Percentiles rank a stretch among this genome's conserved stretches.
These are phyloP conservation scores for Calameuta filiformis DNA, from an alignment of 2,888 invertebrate species.

Conservation along the genomic window DNA sequence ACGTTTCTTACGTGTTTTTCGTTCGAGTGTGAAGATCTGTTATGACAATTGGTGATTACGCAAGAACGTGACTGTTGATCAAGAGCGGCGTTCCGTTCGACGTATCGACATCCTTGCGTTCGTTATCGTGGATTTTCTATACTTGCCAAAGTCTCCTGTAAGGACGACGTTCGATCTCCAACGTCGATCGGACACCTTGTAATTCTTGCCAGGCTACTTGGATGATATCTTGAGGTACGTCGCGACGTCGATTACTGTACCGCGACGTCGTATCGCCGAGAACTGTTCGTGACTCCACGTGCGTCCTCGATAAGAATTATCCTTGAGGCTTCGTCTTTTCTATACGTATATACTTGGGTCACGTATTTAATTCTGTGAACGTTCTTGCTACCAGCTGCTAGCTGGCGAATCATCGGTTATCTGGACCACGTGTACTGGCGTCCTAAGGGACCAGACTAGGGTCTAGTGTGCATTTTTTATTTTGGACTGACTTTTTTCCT, in stretches of 20 bases:
- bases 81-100: background rate
- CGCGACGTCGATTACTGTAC: background rate
- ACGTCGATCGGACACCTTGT: background rate
- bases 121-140: background rate
- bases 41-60: background rate
- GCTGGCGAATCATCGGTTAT: background rate
- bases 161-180: background rate
- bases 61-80: background rate
- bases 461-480: background rate
- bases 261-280: conserved; percentile 9
- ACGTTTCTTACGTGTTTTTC: background rate
- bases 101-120: background rate
- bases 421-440: background rate
- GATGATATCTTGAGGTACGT: background rate
- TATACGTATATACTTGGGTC: background rate
- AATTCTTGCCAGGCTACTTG: background rate
- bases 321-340: background rate
- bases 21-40: background rate
- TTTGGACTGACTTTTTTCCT: background rate
- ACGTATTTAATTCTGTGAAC: background rate
- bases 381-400: background rate
- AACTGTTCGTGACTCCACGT: conserved; percentile 34
- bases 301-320: conserved; percentile 34
- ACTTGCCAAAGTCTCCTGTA: background rate
- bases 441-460: background rate